Base-by-base conservation (phyloP, 1,140 invertebrate species). In the Arion vulgaris region DNA sequence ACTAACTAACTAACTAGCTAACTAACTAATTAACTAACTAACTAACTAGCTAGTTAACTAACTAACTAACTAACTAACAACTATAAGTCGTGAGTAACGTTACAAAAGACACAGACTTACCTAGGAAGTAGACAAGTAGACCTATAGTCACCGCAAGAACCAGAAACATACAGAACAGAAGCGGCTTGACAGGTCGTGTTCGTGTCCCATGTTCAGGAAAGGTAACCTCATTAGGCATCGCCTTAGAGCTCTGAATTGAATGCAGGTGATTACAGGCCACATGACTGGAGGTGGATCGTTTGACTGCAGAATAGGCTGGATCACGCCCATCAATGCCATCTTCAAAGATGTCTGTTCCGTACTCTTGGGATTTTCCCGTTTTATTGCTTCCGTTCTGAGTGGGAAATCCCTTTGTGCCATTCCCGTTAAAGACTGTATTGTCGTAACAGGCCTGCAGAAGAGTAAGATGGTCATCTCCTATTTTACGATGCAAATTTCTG, bases 391-490 rank as follows among this genome's bases (percentile, higher is more conserved):
- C 68, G 73, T 77, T 83, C 62, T 74, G 73, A 26, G 69, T 76
- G 28, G 75, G 51, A 49, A 76, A 82, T 38, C 68, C 85, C 72
- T 83, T 84, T 11, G 77, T 68, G 75, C 85, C 85, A 19, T 87
- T 83, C 76, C 88, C 86, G 82, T 83, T 80, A 73, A 88, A 89
- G 80, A 89, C 82, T 34, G 88, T 85, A 82, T 89, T 89, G 83
- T 89, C 88, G 75, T 88, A 89, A 79, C 88, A 89, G 26, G 88
- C 88, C 87, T 89, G 87, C 45, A 88, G 86, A 85, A 89, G 85
- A 87, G 83, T 88, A 36, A 88, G 84, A 85, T 81, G 85, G 49
- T 89, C 87, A 75, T 88, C 87, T 87, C 82, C 85, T 62, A 83
- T 69, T 34, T 83, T 83, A 38, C 79, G 28, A 0, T 83, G 77